A percentile compares a stretch with the other conserved stretches of the same genome.
Evolutionary conservation across 2,113 vertebrate species (phyloP).

Genomic region (Crotalus horridus): DNA sequence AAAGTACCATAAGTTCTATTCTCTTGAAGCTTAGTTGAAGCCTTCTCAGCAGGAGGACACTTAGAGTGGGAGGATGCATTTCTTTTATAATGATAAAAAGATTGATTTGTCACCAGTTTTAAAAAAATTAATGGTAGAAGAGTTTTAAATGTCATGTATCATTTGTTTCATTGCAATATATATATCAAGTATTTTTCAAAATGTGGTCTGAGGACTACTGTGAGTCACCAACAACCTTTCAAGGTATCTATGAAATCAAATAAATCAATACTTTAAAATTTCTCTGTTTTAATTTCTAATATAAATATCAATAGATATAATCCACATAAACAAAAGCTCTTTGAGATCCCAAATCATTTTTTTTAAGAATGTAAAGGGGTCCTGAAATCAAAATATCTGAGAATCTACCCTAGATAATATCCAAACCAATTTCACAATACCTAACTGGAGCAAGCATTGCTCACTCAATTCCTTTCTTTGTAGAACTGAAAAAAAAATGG

Average conservation of each 20-base stretch:
- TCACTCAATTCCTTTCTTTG: background rate
- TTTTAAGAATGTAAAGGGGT: background rate
- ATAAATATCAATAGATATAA: background rate
- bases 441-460: background rate
- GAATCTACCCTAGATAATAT: background rate
- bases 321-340: background rate
- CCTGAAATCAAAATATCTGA: background rate
- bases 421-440: background rate
- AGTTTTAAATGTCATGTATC: conserved; percentile 1
- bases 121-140: background rate
- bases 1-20: background rate
- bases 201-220: background rate
- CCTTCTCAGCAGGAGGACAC: background rate
- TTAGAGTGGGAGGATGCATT: background rate
- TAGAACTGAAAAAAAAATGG: background rate
- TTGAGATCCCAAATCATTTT: background rate
- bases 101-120: background rate
- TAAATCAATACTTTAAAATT: background rate
- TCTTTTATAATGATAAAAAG: background rate
- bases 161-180: background rate
- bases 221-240: background rate
- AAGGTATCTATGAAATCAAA: background rate
- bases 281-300: background rate
- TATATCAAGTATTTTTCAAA: background rate
- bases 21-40: background rate